phyloP scores from a whole-genome alignment of 1,140 invertebrate genomes.

The Trachymyrmex cornetzi region DNA sequence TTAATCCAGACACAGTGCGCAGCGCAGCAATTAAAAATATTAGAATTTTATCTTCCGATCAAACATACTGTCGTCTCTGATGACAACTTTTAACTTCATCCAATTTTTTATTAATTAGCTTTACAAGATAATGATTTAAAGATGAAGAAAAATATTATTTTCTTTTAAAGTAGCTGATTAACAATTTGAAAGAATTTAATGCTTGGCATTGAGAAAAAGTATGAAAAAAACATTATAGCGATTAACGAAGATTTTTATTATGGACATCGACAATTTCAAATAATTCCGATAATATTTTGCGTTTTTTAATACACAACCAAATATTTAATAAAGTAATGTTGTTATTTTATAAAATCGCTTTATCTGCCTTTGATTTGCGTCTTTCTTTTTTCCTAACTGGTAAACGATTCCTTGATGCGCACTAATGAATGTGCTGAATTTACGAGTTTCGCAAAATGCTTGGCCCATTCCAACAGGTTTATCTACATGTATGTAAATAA shows the following conservation, averaged over 20 bases:
- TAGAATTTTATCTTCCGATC: neutral
- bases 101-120: neutral
- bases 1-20: neutral
- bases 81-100: neutral
- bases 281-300: neutral
- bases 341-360: conserved; percentile 5
- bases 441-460: conserved; percentile 6
- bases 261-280: neutral
- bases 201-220: neutral
- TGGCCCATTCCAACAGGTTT: neutral
- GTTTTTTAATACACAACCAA: neutral
- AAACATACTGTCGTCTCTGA: neutral
- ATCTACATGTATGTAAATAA: conserved; percentile 18
- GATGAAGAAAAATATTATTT: neutral
- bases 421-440: neutral
- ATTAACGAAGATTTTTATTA: neutral
- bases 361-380: neutral
- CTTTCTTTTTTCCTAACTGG: neutral
- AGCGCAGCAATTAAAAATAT: neutral
- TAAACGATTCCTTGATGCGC: neutral
- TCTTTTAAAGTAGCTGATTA: neutral
- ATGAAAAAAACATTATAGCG: neutral
- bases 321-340: neutral
- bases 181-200: neutral
- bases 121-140: neutral